Evolutionary conservation across 1,140 invertebrate species (phyloP), one percentile per base, ranked within the genome.

Genomic region (Lepeophtheirus salmonis): DNA sequence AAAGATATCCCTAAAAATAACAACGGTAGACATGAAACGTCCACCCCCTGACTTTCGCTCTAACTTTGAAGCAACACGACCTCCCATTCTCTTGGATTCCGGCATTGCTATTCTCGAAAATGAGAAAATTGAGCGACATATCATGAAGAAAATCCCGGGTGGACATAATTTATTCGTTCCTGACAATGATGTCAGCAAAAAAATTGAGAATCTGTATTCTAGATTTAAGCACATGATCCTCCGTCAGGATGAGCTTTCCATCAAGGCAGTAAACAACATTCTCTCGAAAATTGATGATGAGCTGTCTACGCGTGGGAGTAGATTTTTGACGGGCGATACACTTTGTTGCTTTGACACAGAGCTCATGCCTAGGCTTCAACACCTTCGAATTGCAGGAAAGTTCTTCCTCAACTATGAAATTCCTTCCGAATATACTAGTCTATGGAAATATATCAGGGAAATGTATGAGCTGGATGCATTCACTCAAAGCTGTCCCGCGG

Each of bases 291-390:
- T 94, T 67, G 84, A 92, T 69, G 83, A 84, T 58, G 83, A 91
- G 68, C 73, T 94, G 63, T 84, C 81, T 18, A 80, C 80, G 68
- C 80, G 87, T 64, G 83, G 76, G 41, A 90, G 86, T 22, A 80
- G 89, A 56, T 99, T 97, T 77, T 77, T 98, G 41, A 91, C 91
- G 24, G 90, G 91, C 24, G 88, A 97, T 70, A 89, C 88, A 13
- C 89, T 98, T 81, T 96, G 92, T 69, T 97, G 92, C 71, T 97
- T 97, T 71, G 95, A 99, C 72, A 97, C 94, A 71, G 91, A 97
- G 72, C 75, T 99, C 59, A 96, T 99, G 89, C 94, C 95, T 26
- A 82, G 92, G 67, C 75, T 99, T 25, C 95, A 98, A 74, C 95
- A 98, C 74, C 95, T 99, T 69, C 83, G 92, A 70, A 88, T 99